phyloP scores from a whole-genome alignment of 2,113 vertebrate species.

The Melanerpes aurifrons region DNA sequence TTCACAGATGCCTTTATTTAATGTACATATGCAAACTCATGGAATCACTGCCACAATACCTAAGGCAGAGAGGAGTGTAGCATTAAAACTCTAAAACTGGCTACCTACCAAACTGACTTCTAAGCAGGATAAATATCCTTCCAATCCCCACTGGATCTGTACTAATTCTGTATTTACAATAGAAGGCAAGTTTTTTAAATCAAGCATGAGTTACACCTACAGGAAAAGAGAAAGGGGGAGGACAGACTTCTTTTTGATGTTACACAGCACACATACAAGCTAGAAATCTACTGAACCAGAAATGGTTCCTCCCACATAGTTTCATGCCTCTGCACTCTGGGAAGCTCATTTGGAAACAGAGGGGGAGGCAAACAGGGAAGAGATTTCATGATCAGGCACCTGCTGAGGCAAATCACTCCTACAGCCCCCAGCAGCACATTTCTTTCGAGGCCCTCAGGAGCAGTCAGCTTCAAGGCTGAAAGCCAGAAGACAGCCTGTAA shows the following conservation, averaged over 20 bases:
- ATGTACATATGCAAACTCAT: fast-evolving
- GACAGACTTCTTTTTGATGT: background rate
- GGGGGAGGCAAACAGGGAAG: background rate
- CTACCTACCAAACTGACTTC: background rate
- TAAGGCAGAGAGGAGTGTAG: background rate
- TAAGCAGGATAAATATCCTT: slow-evolving; percentile 1
- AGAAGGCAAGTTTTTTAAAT: background rate
- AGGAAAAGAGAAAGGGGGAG: background rate
- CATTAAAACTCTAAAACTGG: background rate
- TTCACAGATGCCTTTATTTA: background rate
- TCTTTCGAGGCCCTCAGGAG: background rate
- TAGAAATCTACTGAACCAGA: background rate
- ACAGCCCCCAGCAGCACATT: background rate
- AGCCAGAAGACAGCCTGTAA: background rate
- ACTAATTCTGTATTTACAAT: background rate
- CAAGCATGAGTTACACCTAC: background rate
- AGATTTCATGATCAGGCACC: background rate
- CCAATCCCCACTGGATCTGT: background rate
- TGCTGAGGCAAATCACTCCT: slow-evolving; percentile 36
- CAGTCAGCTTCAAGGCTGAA: background rate
- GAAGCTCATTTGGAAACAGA: background rate
- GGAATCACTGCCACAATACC: background rate
- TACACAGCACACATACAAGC: background rate
- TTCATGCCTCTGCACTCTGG: fast-evolving
- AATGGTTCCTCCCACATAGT: background rate